phyloP scores from a whole-genome alignment of 2,113 vertebrate genomes.

The Charadrius vociferus region DNA sequence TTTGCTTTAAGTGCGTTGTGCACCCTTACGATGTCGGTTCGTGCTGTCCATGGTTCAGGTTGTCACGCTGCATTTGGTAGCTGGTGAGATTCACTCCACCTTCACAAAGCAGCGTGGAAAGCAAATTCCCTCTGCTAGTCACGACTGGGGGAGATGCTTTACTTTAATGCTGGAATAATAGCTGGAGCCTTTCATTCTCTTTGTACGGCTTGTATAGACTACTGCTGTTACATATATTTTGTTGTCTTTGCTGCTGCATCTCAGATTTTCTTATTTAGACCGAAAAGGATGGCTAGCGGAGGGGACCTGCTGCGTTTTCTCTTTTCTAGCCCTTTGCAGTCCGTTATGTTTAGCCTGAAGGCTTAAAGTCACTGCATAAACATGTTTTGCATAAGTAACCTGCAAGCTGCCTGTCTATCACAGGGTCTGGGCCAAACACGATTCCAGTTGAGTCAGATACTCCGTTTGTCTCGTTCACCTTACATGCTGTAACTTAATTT shows the following conservation, averaged over 20 bases:
- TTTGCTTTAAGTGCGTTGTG: background rate
- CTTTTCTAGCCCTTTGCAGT: background rate
- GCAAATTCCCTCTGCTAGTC: background rate
- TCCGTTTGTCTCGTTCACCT: background rate
- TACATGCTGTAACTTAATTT: background rate
- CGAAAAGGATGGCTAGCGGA: background rate
- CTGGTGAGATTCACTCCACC: background rate
- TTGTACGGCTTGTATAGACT: background rate
- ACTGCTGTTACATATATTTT: background rate
- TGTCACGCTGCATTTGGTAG: background rate
- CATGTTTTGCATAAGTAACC: background rate
- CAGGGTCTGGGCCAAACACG: background rate
- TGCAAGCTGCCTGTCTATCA: background rate
- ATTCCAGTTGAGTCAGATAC: background rate
- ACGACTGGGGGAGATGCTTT: background rate
- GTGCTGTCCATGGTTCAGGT: rapidly evolving
- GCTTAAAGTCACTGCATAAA: background rate
- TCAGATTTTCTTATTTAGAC: background rate
- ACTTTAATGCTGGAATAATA: background rate
- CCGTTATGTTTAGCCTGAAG: background rate
- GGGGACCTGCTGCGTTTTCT: background rate
- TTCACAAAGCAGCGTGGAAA: background rate
- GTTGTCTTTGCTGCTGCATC: background rate
- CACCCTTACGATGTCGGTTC: background rate
- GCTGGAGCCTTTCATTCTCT: background rate